phyloP scores from a whole-genome alignment of 2,113 vertebrate species.

The Pygathrix nemaeus region DNA sequence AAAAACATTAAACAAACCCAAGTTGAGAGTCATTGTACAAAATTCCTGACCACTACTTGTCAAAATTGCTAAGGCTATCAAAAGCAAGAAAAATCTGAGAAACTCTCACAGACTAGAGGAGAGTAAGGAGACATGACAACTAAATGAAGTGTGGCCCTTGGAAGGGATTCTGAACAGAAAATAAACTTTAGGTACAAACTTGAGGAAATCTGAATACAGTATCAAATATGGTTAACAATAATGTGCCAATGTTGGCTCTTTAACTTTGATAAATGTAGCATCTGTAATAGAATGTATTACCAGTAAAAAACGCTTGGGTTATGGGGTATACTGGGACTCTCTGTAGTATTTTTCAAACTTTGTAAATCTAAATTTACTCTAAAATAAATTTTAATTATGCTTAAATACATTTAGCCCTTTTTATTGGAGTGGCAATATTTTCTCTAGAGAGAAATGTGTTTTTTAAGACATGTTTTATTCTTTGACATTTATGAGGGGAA shows the following conservation, averaged over 20 bases:
- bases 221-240: not conserved
- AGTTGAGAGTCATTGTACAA: not conserved
- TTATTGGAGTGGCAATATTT: not conserved
- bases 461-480: conserved; percentile 9
- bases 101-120: not conserved
- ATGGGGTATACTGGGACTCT: not conserved
- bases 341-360: not conserved
- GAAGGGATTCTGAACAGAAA: not conserved
- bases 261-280: too few species aligned
- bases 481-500: not conserved
- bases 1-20: not conserved
- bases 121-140: not conserved
- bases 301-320: not conserved
- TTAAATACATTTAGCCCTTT: not conserved
- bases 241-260: not conserved
- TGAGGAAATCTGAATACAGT: not conserved
- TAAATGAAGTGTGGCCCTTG: not conserved
- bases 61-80: not conserved
- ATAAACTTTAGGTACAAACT: not conserved
- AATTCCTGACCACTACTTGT: not conserved
- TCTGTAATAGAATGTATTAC: accelerated
- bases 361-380: not conserved
- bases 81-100: not conserved
- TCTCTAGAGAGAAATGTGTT: not conserved
- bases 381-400: conserved; percentile 13